Base-by-base conservation (phyloP, 2,113 vertebrate species). In the Nothobranchius kuhntae region DNA sequence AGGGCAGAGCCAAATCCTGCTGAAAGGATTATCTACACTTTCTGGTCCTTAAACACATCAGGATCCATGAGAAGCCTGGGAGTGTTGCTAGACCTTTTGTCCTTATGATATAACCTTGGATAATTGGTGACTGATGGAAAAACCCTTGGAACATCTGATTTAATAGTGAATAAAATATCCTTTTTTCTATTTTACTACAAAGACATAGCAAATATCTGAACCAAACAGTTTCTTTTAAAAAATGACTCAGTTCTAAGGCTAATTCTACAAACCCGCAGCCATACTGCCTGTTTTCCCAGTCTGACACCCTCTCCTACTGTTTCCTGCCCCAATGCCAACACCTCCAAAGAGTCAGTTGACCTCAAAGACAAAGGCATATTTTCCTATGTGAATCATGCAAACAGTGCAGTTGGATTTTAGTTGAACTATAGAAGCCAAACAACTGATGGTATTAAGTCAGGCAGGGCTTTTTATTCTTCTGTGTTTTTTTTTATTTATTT, bases 311-410 rank as follows among this genome's bases (percentile, higher is more conserved):
- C 64, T 70, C 78, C 87, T 77, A 82, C 86, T 84, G 73, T 86
- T 87, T 87, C 82, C 85, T 88, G 87, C 86, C 66, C 75, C 61
- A 54, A 15, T 40, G 78, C 84, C 84, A 91, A 68, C 68, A 68
- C 78, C 79, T 84, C 83, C 76, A 80, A 86, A 88, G 75, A 70
- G 65, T 61, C 59, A 78, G 82, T 85, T 82, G 84, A 88, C 82
- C 86, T 87, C 83, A 60, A 73, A 84, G 82, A 88, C 85, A 88
- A 86, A 87, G 77, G 66, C 88, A 91, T 91, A 91, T 87, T 91
- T 92, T 91, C 88, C 88, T 67, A 68, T 76, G 87, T 90, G 88
- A 92, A 88, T 90, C 89, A 91, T 81, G 67, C 73, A 73, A 76
- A 81, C 24, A 68, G 86, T 3, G 86, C 82, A 87, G 89, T 89